Evolutionary conservation across 2,113 vertebrate species (phyloP).

Genomic region (Ornithorhynchus anatinus): DNA sequence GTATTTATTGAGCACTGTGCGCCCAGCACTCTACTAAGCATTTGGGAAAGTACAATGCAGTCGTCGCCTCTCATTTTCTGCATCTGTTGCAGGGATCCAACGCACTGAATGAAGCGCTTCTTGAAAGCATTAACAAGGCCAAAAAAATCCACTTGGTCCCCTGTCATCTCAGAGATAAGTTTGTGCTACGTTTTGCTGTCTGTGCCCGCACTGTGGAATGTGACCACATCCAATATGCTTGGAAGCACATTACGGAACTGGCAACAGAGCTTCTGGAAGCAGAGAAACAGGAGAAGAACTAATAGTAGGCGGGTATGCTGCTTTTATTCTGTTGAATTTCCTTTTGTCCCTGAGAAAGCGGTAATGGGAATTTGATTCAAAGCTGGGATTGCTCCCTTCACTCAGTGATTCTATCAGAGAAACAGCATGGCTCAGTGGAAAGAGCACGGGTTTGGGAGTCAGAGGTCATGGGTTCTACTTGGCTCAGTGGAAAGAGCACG

Average conservation of each 20-base stretch:
- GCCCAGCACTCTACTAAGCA: too few species aligned
- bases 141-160: constrained; percentile 92
- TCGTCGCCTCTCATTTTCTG: background rate
- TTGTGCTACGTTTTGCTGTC: constrained; percentile 89
- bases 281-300: constrained; percentile 5
- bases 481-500: too few species aligned
- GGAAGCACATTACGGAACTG: constrained; percentile 84
- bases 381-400: too few species aligned
- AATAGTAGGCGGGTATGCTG: background rate
- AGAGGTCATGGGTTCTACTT: too few species aligned
- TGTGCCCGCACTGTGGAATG: constrained; percentile 81
- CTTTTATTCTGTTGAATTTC: constrained; percentile 1
- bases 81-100: constrained; percentile 80
- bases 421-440: too few species aligned
- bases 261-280: constrained; percentile 74
- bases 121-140: constrained; percentile 81
- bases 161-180: constrained; percentile 78
- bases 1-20: too few species aligned
- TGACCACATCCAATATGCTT: constrained; percentile 81
- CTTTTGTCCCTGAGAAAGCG: too few species aligned
- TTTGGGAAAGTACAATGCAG: too few species aligned
- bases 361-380: too few species aligned
- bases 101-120: constrained; percentile 81
- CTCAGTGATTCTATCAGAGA: too few species aligned
- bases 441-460: too few species aligned